phyloP scores from a whole-genome alignment of 2,797 vertebrate genomes.

The Hybognathus amarus region DNA sequence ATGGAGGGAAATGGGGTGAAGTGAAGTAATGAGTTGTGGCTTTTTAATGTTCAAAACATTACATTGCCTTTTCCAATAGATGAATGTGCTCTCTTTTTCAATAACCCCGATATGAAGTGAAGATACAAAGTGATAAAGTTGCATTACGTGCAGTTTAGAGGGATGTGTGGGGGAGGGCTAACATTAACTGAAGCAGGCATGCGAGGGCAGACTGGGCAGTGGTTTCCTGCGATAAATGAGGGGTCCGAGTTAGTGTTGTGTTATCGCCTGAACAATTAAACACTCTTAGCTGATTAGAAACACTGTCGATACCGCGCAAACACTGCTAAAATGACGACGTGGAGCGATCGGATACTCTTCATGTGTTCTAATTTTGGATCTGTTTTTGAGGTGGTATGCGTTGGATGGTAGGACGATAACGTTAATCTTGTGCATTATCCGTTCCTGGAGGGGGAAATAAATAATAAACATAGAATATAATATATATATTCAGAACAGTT shows the following conservation, averaged over 20 bases:
- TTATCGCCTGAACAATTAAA: background rate
- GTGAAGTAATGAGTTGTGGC: background rate
- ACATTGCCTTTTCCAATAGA: background rate
- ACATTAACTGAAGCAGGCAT: background rate
- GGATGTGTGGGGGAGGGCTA: slow-evolving; percentile 26
- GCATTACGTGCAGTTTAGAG: slow-evolving; percentile 3
- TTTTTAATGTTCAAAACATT: background rate
- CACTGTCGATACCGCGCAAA: background rate
- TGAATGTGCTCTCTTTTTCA: background rate
- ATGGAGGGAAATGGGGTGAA: background rate
- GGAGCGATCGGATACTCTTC: slow-evolving; percentile 3
- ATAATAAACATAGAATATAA: too few relatives aligned
- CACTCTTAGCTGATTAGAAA: background rate
- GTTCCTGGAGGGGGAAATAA: background rate
- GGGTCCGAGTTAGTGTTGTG: background rate
- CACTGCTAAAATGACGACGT: background rate
- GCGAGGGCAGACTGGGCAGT: slow-evolving; percentile 29
- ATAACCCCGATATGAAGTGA: background rate
- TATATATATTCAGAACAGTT: background rate
- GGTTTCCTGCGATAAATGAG: slow-evolving; percentile 23
- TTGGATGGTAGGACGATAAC: slow-evolving; percentile 43
- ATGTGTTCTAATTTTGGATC: slow-evolving; percentile 45
- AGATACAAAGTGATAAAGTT: background rate
- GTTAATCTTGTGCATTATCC: background rate
- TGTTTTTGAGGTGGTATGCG: slow-evolving; percentile 24